Evolutionary conservation across 37 sponge, comb jelly and placozoan genomes (phyloP).

Genomic region (Aphrocallistes beatrix): DNA sequence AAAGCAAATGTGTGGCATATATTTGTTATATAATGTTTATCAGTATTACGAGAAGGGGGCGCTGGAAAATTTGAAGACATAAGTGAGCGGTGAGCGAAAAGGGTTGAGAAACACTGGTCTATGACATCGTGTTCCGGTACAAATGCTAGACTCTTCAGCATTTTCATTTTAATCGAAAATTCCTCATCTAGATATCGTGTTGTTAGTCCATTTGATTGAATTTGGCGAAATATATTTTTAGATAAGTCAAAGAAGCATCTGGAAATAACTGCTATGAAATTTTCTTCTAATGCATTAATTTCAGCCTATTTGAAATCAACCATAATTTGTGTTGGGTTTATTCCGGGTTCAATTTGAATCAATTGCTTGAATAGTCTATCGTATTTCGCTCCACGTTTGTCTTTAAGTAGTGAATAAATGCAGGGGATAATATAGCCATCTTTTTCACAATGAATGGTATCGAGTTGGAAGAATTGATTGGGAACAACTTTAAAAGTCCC

Average conservation of each 20-base stretch:
- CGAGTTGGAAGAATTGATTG: constrained; percentile 12
- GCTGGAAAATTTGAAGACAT: too few relatives aligned
- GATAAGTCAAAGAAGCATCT: background rate
- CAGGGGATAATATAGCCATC: background rate
- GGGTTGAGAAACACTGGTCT: too few relatives aligned
- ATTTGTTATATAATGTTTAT: too few relatives aligned
- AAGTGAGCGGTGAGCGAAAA: too few relatives aligned
- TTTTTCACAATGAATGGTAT: constrained; percentile 11
- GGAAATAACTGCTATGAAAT: background rate
- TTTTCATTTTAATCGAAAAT: background rate
- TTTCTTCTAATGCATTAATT: constrained; percentile 7
- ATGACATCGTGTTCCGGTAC: constrained; percentile 5
- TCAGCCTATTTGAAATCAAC: background rate
- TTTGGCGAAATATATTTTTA: background rate
- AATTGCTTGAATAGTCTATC: background rate
- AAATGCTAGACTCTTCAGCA: background rate
- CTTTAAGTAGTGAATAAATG: background rate
- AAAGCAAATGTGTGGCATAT: too few relatives aligned
- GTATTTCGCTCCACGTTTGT: background rate
- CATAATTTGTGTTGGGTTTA: constrained; percentile 1
- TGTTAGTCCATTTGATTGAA: background rate
- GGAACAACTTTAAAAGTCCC: background rate
- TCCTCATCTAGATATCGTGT: background rate
- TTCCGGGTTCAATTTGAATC: background rate
- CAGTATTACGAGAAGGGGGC: too few relatives aligned